Evolutionary conservation across 2,888 invertebrate genomes (phyloP), one percentile per base, ranked within the genome.

Genomic region (Rotaria sp.): DNA sequence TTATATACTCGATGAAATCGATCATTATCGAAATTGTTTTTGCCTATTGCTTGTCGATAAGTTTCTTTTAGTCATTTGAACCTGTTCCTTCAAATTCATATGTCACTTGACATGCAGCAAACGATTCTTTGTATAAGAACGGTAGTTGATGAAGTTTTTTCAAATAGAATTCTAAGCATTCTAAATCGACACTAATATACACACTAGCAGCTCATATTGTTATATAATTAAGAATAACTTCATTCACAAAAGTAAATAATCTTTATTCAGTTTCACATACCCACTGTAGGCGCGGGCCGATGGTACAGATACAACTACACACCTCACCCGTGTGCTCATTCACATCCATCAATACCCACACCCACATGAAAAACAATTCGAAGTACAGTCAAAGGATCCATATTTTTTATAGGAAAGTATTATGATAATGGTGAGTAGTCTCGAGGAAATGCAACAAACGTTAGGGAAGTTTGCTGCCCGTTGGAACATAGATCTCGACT

Each of bases 91-190:
- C 93, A 88, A 94, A 94, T 91, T 97, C 96, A 26, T 96, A 96
- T 89, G 93, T 94, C 88, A 95, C 85, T 3, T 96, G 96, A 88
- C 96, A 96, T 21, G 97, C 96, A 88, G 97, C 97, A 92, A 95
- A 97, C 80, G 97, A 97, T 87, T 97, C 97, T 92, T 97, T 97
- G 96, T 97, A 97, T 91, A 96, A 96, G 91, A 97, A 96, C 86
- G 96, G 92, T 35, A 97, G 97, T 90, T 95, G 95, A 91, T 97
- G 96, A 91, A 97, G 96, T 91, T 95, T 92, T 89, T 94, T 94
- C 90, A 97, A 96, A 91, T 97, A 97, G 88, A 96, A 93, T 89
- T 96, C 93, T 86, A 97, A 92, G 92, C 97, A 97, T 87, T 97
- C 97, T 96, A 97, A 96, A 90, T 97, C 97, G 92, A 97, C 97